Percentiles rank a stretch among this genome's conserved stretches.
These are phyloP conservation scores for Ellobium chinense DNA, from an alignment of 2,888 invertebrate genomes.

Conservation along the genomic window DNA sequence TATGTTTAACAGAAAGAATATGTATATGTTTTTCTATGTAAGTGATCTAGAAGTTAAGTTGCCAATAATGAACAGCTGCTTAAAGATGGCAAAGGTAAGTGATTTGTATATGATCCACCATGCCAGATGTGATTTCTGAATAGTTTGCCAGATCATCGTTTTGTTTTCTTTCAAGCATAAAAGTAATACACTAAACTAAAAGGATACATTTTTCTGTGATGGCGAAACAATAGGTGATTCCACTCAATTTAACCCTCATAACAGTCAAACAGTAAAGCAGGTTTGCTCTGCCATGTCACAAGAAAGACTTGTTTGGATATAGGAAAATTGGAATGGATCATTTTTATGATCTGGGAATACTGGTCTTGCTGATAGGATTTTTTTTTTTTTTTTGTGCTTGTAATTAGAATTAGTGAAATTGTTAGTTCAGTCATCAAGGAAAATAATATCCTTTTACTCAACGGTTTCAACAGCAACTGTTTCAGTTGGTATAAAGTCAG, in stretches of 20 bases:
- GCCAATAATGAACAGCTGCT: neutral
- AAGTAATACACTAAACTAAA: neutral
- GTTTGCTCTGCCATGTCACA: neutral
- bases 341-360: too few species aligned
- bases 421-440: conserved; percentile 10
- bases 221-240: neutral
- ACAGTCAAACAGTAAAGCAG: neutral
- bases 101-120: neutral
- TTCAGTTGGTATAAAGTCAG: neutral
- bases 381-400: too few species aligned
- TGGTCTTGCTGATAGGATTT: too few species aligned
- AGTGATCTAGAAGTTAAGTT: too few species aligned
- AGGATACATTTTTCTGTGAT: conserved; percentile 30
- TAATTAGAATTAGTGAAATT: too few species aligned
- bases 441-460: conserved; percentile 12
- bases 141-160: neutral
- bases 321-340: too few species aligned
- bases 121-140: neutral
- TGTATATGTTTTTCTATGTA: too few species aligned
- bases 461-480: conserved; percentile 12
- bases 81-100: neutral
- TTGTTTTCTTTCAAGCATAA: too few species aligned
- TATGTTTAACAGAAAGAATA: too few species aligned
- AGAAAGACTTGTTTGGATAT: conserved; percentile 6
- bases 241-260: too few species aligned